Percentiles rank a stretch among this genome's conserved stretches.
Conservation (phyloP, 2,113 vertebrate species). For the Nyctibius bracteatus region DNA sequence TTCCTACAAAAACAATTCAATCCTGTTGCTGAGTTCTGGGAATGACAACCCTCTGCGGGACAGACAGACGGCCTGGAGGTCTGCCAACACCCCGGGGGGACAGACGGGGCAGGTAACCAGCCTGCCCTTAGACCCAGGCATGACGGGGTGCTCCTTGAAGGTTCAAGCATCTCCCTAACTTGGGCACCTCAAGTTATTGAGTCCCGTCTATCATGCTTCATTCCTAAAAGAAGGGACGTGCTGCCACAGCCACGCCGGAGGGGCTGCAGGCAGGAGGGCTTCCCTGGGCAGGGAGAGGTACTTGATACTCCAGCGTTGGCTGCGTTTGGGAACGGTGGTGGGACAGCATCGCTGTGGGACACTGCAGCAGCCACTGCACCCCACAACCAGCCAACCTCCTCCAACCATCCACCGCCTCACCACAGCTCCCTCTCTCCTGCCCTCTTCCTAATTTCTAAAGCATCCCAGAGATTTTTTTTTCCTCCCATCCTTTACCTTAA, state of each 20-base stretch:
- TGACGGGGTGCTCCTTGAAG: fast-evolving
- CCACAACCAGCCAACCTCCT: not conserved
- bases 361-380: too few species aligned
- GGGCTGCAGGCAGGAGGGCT: not conserved
- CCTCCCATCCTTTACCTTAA: slow-evolving; percentile 80
- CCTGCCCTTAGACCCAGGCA: not conserved
- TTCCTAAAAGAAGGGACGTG: not conserved
- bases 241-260: fast-evolving
- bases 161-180: too few species aligned
- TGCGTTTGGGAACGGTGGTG: fast-evolving
- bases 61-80: fast-evolving
- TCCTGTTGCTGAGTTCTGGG: not conserved
- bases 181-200: not conserved
- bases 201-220: fast-evolving
- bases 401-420: fast-evolving
- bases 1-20: not conserved
- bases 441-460: not conserved
- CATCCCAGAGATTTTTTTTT: not conserved
- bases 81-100: not conserved
- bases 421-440: not conserved
- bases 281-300: not conserved
- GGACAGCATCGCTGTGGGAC: not conserved
- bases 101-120: not conserved
- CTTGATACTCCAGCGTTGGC: not conserved
- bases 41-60: not conserved